Percentiles rank a stretch among this genome's conserved stretches.
Evolutionary conservation across 2,888 invertebrate genomes (phyloP).

Genomic region (Nomada ferruginata): DNA sequence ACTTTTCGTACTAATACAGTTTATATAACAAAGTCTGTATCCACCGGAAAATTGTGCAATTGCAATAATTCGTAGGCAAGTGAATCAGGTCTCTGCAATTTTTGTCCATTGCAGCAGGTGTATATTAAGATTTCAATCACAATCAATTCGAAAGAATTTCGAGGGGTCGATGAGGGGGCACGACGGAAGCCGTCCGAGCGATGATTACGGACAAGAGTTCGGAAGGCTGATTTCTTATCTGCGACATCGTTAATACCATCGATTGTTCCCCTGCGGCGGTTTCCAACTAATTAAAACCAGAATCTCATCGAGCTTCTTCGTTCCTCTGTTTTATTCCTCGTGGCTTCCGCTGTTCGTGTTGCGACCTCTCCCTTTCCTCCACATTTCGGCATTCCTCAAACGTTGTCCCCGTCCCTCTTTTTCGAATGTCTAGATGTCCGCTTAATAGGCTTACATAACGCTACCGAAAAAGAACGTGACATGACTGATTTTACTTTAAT

Average conservation of each 20-base stretch:
- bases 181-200: conserved; percentile 43
- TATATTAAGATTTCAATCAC: conserved; percentile 50
- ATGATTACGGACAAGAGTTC: conserved; percentile 70
- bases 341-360: conserved; percentile 49
- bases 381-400: conserved; percentile 74
- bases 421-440: conserved; percentile 66
- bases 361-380: conserved; percentile 54
- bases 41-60: no score
- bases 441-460: conserved; percentile 76
- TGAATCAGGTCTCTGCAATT: not conserved
- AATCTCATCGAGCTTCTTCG: conserved; percentile 68
- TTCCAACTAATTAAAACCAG: conserved; percentile 83
- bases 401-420: conserved; percentile 70
- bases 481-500: conserved; percentile 21
- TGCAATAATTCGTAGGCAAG: no score
- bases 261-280: conserved; percentile 81
- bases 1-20: no score
- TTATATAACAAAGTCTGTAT: no score
- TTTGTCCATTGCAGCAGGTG: conserved; percentile 18
- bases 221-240: conserved; percentile 77
- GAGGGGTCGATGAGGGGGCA: conserved; percentile 10
- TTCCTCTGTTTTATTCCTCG: conserved; percentile 49
- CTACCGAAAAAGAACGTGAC: conserved; percentile 34
- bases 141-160: conserved; percentile 39
- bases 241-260: conserved; percentile 82